Percentiles rank a stretch among this genome's conserved stretches.
phyloP scores from a whole-genome alignment of 2,888 invertebrate genomes.

The Metellina segmentata region DNA sequence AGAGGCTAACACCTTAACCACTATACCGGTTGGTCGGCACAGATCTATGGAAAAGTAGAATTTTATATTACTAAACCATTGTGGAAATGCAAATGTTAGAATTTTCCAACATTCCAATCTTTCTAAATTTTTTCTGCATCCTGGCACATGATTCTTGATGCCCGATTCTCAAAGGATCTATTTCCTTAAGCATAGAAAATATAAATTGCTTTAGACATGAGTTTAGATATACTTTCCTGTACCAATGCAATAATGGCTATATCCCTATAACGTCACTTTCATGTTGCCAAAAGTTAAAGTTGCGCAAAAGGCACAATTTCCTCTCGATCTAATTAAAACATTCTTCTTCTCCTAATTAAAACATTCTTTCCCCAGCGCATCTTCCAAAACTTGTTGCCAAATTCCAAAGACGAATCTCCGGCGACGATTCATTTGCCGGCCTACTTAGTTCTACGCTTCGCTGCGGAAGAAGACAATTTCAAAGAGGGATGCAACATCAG shows the following conservation, averaged over 20 bases:
- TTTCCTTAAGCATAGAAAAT: no score
- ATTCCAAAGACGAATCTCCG: conserved; percentile 30
- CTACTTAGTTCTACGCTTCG: conserved; percentile 62
- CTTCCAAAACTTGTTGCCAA: conserved; percentile 64
- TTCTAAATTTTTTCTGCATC: no score
- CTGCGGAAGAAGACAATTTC: conserved; percentile 41
- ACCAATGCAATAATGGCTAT: not conserved
- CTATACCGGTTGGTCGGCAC: no score
- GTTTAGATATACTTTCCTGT: no score
- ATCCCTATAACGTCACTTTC: not conserved
- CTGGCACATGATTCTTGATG: no score
- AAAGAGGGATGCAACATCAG: conserved; percentile 56
- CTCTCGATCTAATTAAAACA: conserved; percentile 49
- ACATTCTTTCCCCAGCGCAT: conserved; percentile 60
- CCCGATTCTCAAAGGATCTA: no score
- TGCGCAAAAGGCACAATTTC: not conserved
- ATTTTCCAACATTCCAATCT: no score
- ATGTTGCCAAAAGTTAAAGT: not conserved
- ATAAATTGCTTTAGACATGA: no score
- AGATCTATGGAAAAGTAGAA: no score
- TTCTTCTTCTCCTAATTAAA: conserved; percentile 74
- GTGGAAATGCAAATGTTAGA: no score
- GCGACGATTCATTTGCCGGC: conserved; percentile 61
- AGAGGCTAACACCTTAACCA: no score
- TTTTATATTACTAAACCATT: no score